Conservation (phyloP, 2,113 vertebrate species). For the Phyllostomus discolor region DNA sequence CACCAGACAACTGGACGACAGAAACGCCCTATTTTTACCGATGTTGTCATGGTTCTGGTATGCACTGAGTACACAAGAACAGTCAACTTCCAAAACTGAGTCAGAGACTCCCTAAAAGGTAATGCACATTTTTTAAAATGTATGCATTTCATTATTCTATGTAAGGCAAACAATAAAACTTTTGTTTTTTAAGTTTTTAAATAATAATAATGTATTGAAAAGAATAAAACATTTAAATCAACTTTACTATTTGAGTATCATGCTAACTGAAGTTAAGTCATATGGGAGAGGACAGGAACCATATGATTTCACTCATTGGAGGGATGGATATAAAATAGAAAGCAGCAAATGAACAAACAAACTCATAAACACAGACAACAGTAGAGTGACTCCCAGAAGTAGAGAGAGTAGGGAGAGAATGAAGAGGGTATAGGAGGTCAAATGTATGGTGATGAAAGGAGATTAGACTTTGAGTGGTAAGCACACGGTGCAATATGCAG, state of each 20-base stretch:
- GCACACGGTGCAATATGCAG: background rate
- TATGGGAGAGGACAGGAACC: background rate
- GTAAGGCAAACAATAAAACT: background rate
- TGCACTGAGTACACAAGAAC: background rate
- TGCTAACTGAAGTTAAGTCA: background rate
- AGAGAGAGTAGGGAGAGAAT: too few relatives aligned
- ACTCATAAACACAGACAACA: background rate
- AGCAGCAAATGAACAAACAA: background rate
- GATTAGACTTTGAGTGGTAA: background rate
- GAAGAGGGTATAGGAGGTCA: background rate
- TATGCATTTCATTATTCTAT: background rate
- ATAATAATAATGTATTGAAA: background rate
- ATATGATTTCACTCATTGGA: background rate
- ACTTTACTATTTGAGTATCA: background rate
- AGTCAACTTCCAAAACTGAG: constrained; percentile 27
- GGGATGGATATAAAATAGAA: background rate
- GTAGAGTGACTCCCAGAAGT: background rate
- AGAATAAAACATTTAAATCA: background rate
- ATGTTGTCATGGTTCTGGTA: constrained; percentile 43
- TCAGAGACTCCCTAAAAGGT: background rate
- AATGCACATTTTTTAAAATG: background rate
- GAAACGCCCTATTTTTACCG: constrained; percentile 34
- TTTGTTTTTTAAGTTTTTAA: background rate
- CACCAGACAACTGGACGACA: constrained; percentile 52
- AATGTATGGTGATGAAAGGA: background rate